Percentiles rank a stretch among this genome's conserved stretches.
Evolutionary conservation across 2,888 invertebrate genomes (phyloP).

Genomic region (Spisula solida): DNA sequence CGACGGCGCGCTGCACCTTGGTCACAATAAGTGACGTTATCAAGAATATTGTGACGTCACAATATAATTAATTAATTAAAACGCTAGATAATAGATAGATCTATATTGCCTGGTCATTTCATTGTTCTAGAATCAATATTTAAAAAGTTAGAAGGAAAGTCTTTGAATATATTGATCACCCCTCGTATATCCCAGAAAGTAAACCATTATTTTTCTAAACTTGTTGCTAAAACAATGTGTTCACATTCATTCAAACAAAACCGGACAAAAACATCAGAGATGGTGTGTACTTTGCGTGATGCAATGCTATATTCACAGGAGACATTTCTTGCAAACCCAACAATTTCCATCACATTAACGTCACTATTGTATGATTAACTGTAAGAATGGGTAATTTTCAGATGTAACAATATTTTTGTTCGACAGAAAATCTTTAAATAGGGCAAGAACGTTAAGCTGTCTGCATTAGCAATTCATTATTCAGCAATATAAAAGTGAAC

Average conservation of each 20-base stretch:
- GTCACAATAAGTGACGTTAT: too few relatives aligned
- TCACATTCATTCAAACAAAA: neutral
- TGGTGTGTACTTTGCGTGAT: neutral
- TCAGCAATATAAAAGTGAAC: neutral
- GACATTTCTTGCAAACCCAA: neutral
- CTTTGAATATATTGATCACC: too few relatives aligned
- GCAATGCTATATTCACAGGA: neutral
- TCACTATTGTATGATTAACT: slow-evolving; percentile 3
- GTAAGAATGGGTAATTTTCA: neutral
- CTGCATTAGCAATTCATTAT: neutral
- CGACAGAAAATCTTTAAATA: slow-evolving; percentile 4
- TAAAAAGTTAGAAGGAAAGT: too few relatives aligned
- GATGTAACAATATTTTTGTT: neutral
- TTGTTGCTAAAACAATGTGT: neutral
- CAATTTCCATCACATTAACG: slow-evolving; percentile 14
- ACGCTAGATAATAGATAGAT: too few relatives aligned
- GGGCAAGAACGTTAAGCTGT: neutral
- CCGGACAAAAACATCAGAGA: neutral
- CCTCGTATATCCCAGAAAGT: too few relatives aligned
- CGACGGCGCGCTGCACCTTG: too few relatives aligned
- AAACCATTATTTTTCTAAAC: too few relatives aligned
- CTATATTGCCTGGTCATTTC: too few relatives aligned
- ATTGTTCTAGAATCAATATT: too few relatives aligned
- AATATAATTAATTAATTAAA: too few relatives aligned
- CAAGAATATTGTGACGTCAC: too few relatives aligned